Evolutionary conservation across 1,140 invertebrate genomes (phyloP).

Genomic region (Bursaphelenchus mucronatus): DNA sequence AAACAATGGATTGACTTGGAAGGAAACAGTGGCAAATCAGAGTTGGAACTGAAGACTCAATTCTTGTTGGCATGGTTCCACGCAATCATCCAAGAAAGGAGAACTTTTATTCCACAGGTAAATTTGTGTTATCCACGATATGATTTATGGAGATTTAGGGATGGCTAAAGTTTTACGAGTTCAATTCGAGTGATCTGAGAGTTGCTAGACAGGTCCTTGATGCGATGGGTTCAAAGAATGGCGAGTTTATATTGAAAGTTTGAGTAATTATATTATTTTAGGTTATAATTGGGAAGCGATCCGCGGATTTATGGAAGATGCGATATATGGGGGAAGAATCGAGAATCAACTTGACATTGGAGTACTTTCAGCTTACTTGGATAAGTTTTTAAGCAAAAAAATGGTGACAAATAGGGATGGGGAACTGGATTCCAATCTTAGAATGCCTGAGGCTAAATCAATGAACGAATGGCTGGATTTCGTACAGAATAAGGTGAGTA

Average conservation of each 20-base stretch:
- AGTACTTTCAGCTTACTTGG: constrained; percentile 72
- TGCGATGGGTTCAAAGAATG: not conserved
- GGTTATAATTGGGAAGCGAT: constrained; percentile 72
- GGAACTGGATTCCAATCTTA: constrained; percentile 55
- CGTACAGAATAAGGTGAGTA: not conserved
- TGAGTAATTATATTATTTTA: not conserved
- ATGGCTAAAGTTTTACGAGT: constrained; percentile 84
- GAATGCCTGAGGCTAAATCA: not conserved
- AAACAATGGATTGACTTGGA: constrained; percentile 62
- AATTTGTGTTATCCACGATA: constrained; percentile 1
- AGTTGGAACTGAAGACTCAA: constrained; percentile 61
- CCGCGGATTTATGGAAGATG: constrained; percentile 74
- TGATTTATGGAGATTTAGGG: constrained; percentile 63
- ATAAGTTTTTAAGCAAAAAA: constrained; percentile 69
- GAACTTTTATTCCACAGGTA: constrained; percentile 76
- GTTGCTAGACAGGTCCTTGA: constrained; percentile 65
- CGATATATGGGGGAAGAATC: constrained; percentile 81
- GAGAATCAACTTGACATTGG: constrained; percentile 75
- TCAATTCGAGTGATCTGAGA: constrained; percentile 76
- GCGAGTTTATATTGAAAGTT: not conserved
- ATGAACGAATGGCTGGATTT: constrained; percentile 14
- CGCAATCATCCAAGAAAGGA: constrained; percentile 78
- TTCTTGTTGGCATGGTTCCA: constrained; percentile 77
- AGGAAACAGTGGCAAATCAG: not conserved
- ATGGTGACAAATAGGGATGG: constrained; percentile 65